Base-by-base conservation (phyloP, 2,888 invertebrate genomes). In the Perizoma flavofasciatum region DNA sequence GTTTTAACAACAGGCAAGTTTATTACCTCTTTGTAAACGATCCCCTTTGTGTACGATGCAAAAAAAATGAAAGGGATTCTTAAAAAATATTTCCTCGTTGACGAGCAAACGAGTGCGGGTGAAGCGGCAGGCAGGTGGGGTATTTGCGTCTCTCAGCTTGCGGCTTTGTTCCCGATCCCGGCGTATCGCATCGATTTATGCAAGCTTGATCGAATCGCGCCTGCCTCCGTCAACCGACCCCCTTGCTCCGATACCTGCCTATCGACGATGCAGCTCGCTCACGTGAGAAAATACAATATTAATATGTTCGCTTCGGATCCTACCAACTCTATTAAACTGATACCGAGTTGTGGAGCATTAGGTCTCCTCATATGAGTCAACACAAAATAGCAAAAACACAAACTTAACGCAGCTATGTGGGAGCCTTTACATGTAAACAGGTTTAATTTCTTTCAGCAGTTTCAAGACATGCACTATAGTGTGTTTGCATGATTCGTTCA, bases 111-210 rank as follows among this genome's bases (percentile, higher is more conserved):
- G 64, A 69, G 69, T 65, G 45, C 65, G 63, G 59, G 63, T 61
- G 63, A 66, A 64, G 64, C 63, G 57, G 61, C 66, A 67, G 70
- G 70, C 63, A 72, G 68, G 66, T 64, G 63, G 66, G 71, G 71
- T 74, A 71, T 72, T 75, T 74, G 78, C 79, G 76, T 79, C 79
- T 79, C 83, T 82, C 77, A 73, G 79, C 81, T 81, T 81, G 86
- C 82, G 89, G 88, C 89, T 89, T 90, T 89, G 89, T 90, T 86
- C 86, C 73, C 81, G 82, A 86, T 83, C 82, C 78, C 77, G 79
- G 81, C 87, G 85, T 88, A 89, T 88, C 88, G 86, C 85, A 88
- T 90, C 88, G 88, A 90, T 90, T 89, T 88, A 88, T 89, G 86
- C 88, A 88, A 82, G 89, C 87, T 81, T 88, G 87, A 89, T 89